Conservation (phyloP, 2,113 vertebrate genomes). For the Chaetorhynchus papuensis region DNA sequence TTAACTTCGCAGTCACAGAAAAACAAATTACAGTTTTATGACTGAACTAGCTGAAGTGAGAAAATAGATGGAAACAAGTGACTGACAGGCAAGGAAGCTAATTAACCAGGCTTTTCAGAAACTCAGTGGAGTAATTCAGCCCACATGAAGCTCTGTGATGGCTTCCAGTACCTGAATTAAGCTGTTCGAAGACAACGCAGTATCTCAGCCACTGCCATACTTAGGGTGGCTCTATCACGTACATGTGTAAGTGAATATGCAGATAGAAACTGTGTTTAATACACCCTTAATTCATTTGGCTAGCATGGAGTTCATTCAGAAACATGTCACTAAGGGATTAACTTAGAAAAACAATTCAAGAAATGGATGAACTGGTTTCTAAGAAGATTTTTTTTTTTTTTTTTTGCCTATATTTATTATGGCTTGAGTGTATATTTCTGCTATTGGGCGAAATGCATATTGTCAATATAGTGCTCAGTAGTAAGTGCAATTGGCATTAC, state of each 20-base stretch:
- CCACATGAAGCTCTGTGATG: background rate
- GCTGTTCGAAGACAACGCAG: background rate
- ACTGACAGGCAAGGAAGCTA: constrained; percentile 45
- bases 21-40: constrained; percentile 36
- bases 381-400: background rate
- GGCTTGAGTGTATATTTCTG: background rate
- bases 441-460: background rate
- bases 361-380: background rate
- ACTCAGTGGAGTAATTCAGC: constrained; percentile 20
- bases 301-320: background rate
- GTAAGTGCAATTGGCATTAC: background rate
- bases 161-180: constrained; percentile 8
- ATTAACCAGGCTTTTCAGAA: constrained; percentile 33
- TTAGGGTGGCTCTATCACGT: background rate
- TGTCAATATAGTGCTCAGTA: background rate
- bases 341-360: background rate
- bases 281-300: background rate
- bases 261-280: background rate
- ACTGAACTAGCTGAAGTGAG: constrained; percentile 20
- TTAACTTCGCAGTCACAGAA: background rate
- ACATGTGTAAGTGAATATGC: background rate
- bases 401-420: background rate
- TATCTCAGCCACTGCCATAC: background rate
- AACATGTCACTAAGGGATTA: background rate
- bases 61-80: constrained; percentile 37